Evolutionary conservation across 2,888 invertebrate genomes (phyloP), one percentile per base, ranked within the genome.

Genomic region (Morinoia aosen): DNA sequence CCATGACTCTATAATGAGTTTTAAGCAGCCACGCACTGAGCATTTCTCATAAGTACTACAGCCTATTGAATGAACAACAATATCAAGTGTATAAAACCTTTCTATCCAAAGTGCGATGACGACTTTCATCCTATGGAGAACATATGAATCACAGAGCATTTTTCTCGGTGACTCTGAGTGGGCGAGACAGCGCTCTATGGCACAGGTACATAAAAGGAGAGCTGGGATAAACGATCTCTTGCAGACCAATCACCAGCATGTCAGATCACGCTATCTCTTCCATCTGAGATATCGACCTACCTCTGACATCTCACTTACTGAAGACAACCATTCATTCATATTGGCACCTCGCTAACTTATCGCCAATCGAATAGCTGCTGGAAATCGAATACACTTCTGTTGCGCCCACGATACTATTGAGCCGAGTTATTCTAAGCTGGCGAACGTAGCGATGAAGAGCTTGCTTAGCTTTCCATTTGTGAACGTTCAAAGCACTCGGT

Each of bases 221-320:
- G 90, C 90, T 90, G 39, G 90, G 93, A 93, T 57, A 33, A 57
- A 57, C 93, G 93, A 93, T 93, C 93, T 93, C 57, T 93, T 93
- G 57, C 93, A 33, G 57, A 33, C 93, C 93, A 57, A 93, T 93
- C 93, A 93, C 56, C 57, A 57, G 33, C 57, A 33, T 93, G 93
- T 93, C 93, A 93, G 93, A 93, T 93, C 93, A n/a, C 56, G 57
- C 93, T 93, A 93, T 93, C 93, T 57, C 11, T 57, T 93, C 90
- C 48, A 93, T 93, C 93, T 93, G 93, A 93, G 93, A 93, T 93
- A 93, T 93, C 93, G 93, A 93, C 93, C 48, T 93, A 57, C 56
- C 57, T 93, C 93, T 93, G 93, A 93, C 93, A 93, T 93, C 93
- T 93, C 93, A 93, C 93, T 93, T 93, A 57, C 57, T 57, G 57